phyloP scores from a whole-genome alignment of 1,140 invertebrate species.

The Apis laboriosa region DNA sequence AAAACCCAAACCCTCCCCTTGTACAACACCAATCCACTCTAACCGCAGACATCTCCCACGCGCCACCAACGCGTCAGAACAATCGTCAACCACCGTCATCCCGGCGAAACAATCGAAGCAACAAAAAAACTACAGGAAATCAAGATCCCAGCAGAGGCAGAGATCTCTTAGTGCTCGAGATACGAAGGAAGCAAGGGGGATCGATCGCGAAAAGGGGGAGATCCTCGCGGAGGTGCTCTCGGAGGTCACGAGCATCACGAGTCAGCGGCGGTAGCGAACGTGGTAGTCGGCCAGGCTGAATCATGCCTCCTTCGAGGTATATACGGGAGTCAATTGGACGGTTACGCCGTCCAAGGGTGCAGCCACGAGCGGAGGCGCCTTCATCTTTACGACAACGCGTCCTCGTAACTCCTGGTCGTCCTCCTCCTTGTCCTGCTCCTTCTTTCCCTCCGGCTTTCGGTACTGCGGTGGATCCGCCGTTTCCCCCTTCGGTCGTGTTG shows the following conservation, averaged over 20 bases:
- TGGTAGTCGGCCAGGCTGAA: conserved; percentile 64
- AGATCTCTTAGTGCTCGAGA: conserved; percentile 42
- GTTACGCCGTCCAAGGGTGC: conserved; percentile 64
- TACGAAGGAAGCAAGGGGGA: conserved; percentile 46
- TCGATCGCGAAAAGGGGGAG: conserved; percentile 56
- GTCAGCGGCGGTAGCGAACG: conserved; percentile 60
- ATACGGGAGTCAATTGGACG: conserved; percentile 68
- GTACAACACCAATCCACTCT: too few species aligned
- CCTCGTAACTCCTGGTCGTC: conserved; percentile 58
- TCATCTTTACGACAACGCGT: conserved; percentile 67
- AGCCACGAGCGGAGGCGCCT: conserved; percentile 63
- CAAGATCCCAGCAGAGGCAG: background rate
- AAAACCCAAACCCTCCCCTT: too few species aligned
- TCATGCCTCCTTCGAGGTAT: conserved; percentile 62
- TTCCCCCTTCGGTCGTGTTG: conserved; percentile 10
- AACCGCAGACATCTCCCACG: too few species aligned
- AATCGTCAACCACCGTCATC: too few species aligned
- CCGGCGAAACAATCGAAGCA: background rate
- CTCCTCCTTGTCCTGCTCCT: conserved; percentile 35
- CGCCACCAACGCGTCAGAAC: too few species aligned
- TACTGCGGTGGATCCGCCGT: background rate
- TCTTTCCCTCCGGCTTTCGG: conserved; percentile 25
- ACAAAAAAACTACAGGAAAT: background rate
- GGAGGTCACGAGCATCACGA: conserved; percentile 65
- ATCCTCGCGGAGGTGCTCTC: conserved; percentile 38